Conservation (phyloP, 2,888 invertebrate genomes). For the Priocnemis perturbator region DNA sequence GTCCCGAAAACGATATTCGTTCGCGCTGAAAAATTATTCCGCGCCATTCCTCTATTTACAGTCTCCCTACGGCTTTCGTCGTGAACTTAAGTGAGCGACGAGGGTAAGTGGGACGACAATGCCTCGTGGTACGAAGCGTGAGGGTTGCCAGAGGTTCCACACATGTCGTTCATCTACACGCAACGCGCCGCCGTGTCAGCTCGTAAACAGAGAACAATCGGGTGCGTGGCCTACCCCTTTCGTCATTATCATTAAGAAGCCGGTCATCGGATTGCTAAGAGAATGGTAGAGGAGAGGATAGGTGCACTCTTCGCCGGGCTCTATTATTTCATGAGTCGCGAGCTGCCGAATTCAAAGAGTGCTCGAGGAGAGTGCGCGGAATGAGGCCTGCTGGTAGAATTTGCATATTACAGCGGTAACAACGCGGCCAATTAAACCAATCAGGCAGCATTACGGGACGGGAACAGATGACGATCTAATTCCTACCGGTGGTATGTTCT, state of each 20-base stretch:
- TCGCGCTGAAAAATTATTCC: too few relatives aligned
- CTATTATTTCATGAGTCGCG: not conserved
- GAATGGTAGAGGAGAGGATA: too few relatives aligned
- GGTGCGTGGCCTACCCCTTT: not conserved
- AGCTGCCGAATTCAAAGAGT: too few relatives aligned
- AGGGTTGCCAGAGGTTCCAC: conserved; percentile 1
- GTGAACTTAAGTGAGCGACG: too few relatives aligned
- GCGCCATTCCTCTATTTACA: too few relatives aligned
- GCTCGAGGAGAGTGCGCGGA: too few relatives aligned
- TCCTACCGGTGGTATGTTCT: conserved; percentile 40
- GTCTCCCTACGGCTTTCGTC: too few relatives aligned
- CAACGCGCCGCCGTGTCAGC: not conserved
- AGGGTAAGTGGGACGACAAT: not conserved
- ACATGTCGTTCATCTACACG: not conserved
- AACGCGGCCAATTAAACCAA: conserved; percentile 59
- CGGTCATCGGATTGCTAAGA: too few relatives aligned
- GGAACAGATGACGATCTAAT: conserved; percentile 67
- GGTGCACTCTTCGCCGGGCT: too few relatives aligned
- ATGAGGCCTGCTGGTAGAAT: conserved; percentile 20
- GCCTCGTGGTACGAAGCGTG: not conserved
- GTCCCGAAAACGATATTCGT: too few relatives aligned
- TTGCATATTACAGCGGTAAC: conserved; percentile 42
- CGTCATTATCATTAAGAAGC: too few relatives aligned
- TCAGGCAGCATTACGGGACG: conserved; percentile 58
- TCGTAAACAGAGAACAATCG: conserved; percentile 6